Evolutionary conservation across 2,113 vertebrate genomes (phyloP).

Genomic region (Gavia stellata): DNA sequence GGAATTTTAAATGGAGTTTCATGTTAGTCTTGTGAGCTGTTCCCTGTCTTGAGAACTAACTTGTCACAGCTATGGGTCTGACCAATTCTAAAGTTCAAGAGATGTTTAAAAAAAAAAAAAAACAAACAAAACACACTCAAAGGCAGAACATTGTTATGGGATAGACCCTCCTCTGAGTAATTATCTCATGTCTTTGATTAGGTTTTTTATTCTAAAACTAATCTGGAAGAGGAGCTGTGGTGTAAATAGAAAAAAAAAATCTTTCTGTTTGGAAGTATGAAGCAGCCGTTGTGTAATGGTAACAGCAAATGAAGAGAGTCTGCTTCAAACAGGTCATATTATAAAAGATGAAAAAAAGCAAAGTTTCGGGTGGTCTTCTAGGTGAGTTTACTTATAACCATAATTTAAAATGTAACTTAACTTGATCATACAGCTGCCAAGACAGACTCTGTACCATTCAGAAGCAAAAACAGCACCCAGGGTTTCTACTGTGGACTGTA

Average conservation of each 20-base stretch:
- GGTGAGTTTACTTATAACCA: background rate
- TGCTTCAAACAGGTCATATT: background rate
- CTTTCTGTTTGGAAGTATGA: background rate
- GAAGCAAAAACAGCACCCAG: background rate
- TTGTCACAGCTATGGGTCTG: background rate
- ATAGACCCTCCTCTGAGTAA: background rate
- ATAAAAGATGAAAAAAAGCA: background rate
- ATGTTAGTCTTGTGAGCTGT: background rate
- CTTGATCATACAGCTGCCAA: background rate
- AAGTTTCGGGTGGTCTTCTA: background rate
- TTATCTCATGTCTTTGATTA: background rate
- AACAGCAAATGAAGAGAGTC: background rate
- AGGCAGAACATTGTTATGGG: background rate
- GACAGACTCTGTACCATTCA: background rate
- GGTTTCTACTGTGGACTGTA: background rate
- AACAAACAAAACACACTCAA: background rate
- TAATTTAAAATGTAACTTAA: background rate
- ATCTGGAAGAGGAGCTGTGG: background rate
- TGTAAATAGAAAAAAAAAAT: background rate
- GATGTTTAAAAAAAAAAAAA: background rate
- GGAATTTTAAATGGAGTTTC: background rate
- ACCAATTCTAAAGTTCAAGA: background rate
- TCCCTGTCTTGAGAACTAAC: background rate
- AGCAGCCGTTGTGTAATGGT: background rate
- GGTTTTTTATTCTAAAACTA: background rate